Conservation (phyloP, 2,113 vertebrate genomes). For the Camelus dromedarius region DNA sequence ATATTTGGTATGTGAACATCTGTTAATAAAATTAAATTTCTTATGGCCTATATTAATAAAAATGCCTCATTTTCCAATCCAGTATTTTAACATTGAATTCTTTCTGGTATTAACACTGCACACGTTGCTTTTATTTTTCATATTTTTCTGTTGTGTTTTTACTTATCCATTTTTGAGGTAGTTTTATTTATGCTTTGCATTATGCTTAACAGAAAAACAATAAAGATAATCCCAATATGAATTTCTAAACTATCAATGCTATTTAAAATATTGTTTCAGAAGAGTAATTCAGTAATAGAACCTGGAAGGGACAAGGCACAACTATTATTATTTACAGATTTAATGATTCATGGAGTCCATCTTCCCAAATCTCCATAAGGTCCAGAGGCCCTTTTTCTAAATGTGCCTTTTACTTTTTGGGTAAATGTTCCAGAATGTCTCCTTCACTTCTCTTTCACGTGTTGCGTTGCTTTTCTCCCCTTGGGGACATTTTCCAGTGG, state of each 20-base stretch:
- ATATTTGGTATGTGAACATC: neutral
- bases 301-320: neutral
- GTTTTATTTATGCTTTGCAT: neutral
- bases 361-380: neutral
- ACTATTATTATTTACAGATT: neutral
- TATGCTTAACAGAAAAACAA: neutral
- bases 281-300: neutral
- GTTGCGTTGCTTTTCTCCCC: neutral
- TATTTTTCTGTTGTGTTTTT: neutral
- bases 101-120: neutral
- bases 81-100: neutral
- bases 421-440: neutral
- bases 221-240: neutral
- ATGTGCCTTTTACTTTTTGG: neutral
- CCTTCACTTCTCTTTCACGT: neutral
- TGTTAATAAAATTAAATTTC: neutral
- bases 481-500: neutral
- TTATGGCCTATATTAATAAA: neutral
- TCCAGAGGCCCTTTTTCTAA: neutral
- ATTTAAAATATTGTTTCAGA: neutral
- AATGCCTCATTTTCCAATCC: neutral
- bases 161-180: neutral
- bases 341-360: neutral
- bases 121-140: neutral
- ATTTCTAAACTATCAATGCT: neutral